These are phyloP conservation scores for Malurus splendens DNA, from an alignment of 2,797 vertebrate genomes.

Conservation along the genomic window DNA sequence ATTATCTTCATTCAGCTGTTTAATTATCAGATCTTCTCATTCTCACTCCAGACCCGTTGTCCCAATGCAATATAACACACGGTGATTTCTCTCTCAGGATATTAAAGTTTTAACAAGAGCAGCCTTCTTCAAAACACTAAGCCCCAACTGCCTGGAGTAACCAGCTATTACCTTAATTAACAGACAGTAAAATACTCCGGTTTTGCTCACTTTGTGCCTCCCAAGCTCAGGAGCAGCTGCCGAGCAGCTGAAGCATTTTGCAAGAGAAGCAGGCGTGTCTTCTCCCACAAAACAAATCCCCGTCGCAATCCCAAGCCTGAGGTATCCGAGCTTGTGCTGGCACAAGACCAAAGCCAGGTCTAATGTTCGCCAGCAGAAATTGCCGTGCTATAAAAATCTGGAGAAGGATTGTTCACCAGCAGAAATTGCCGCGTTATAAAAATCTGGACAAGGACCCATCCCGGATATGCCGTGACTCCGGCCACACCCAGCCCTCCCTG, in stretches of 20 bases:
- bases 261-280: fast-evolving
- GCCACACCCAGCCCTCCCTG: fast-evolving
- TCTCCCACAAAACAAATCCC: neutral
- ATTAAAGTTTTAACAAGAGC: neutral
- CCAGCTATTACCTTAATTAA: neutral
- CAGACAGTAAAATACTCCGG: neutral
- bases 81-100: neutral
- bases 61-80: neutral
- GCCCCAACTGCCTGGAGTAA: neutral
- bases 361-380: fast-evolving
- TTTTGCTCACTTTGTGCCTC: neutral
- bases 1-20: neutral
- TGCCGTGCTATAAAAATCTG: neutral
- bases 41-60: neutral
- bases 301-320: fast-evolving
- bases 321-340: neutral
- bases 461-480: fast-evolving
- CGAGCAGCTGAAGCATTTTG: neutral
- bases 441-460: neutral
- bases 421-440: neutral
- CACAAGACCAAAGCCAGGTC: neutral
- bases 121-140: neutral
- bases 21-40: neutral
- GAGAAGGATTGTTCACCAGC: fast-evolving
- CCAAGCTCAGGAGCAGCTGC: neutral